Evolutionary conservation across 2,113 vertebrate species (phyloP), one percentile per base, ranked within the genome.

Genomic region (Ptilonorhynchus violaceus): DNA sequence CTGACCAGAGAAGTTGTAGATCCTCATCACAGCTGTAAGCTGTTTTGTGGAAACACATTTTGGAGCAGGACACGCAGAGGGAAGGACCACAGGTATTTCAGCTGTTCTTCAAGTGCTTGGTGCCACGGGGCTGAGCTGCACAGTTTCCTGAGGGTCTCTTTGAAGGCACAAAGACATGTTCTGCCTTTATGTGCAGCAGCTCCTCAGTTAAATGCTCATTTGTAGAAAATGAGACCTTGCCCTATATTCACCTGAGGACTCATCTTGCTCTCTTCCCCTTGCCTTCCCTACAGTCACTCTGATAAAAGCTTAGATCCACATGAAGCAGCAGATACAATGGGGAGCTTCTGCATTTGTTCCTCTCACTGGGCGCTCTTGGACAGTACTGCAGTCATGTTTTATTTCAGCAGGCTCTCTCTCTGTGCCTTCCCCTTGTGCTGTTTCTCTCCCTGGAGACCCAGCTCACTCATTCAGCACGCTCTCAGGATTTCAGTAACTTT

Each of bases 401-500:
- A 69, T 72, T 76, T 73, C 70, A 59, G 66, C 44, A 62, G 59
- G 15, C 60, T 81, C 22, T 44, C 28, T 86, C 31, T 55, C 42
- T 60, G 63, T 85, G 82, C 79, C 56, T 80, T 89, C 64, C 60
- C 47, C 68, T 78, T 50, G 35, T 90, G 91, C 83, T 53, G 41
- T 70, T 92, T 49, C 53, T 89, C 27, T 91, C 90, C 55, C 93
- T 46, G 66, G 76, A 72, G 82, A 79, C 31, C 24, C 31, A 13
- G 59, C 75, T 96, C 72, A 3, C 77, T 91, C 81, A 78, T 91
- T 89, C 92, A 91, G 77, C 74, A 78, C 5, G 13, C 87, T 82
- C 91, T 94, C 58, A 74, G 92, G 80, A 92, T 95, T 93, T 88
- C 76, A 92, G 68, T 92, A 75, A 92, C 90, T 94, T 83, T 33